Percentiles rank a stretch among this genome's conserved stretches.
Evolutionary conservation across 2,888 invertebrate species (phyloP).

Genomic region (Monoplex corrugatus): DNA sequence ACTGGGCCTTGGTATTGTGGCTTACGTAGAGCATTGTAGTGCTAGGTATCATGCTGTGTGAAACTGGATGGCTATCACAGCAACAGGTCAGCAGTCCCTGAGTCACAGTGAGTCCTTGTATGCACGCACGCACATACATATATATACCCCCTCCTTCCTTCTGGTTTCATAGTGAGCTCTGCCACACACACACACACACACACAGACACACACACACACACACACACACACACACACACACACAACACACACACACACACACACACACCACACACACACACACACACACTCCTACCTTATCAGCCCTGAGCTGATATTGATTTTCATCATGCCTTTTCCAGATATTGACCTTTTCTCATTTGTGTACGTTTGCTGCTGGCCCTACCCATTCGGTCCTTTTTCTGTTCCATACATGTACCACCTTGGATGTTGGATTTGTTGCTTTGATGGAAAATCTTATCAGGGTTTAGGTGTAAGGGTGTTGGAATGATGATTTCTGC

Average conservation of each 20-base stretch:
- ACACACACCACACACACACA: not conserved
- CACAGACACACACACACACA: not conserved
- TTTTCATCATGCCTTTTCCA: not conserved
- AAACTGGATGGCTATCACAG: too few species aligned
- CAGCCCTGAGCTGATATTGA: not conserved
- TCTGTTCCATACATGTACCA: too few species aligned
- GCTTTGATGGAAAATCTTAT: not conserved
- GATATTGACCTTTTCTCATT: not conserved
- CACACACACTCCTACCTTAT: not conserved
- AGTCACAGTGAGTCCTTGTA: not conserved
- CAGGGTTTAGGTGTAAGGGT: not conserved
- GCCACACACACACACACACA: not conserved
- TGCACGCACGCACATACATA: conserved; percentile 22
- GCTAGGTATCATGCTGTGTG: too few species aligned
- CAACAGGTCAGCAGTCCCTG: too few species aligned
- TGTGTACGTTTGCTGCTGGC: too few species aligned
- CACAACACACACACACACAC: not conserved
- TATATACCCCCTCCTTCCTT: not conserved
- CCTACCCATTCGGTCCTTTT: too few species aligned
- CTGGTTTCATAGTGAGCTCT: too few species aligned
- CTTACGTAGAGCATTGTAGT: too few species aligned
- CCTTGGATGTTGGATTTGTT: too few species aligned
- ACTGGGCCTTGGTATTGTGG: too few species aligned
- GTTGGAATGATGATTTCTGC: conserved; percentile 6
- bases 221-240: not conserved